phyloP scores from a whole-genome alignment of 2,888 invertebrate genomes.

The Dexiosoma caninum region DNA sequence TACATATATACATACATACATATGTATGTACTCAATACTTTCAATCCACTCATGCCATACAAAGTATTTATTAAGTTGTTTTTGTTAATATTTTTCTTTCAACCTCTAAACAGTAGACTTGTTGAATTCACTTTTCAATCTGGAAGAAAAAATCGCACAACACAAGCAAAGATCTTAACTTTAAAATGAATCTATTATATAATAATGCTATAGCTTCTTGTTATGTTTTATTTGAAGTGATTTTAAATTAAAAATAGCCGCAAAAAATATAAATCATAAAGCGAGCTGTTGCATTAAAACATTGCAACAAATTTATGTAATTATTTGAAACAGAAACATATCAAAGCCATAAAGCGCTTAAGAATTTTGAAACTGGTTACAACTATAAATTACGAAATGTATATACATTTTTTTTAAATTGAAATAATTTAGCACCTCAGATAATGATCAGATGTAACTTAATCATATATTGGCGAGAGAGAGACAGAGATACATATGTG shows the following conservation, averaged over 20 bases:
- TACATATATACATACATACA: background rate
- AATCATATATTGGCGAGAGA: background rate
- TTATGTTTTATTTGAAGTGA: background rate
- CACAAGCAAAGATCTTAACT: conserved; percentile 11
- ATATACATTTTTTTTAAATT: conserved; percentile 20
- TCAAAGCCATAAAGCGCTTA: background rate
- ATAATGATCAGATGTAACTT: background rate
- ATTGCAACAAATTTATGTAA: conserved; percentile 25
- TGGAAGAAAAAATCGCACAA: background rate
- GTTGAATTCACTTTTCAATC: conserved; percentile 51
- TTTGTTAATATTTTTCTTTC: background rate
- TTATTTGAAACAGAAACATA: background rate
- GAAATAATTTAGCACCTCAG: background rate
- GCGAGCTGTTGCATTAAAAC: conserved; percentile 13
- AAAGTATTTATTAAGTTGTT: background rate
- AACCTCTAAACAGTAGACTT: conserved; percentile 22
- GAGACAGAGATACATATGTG: too few relatives aligned
- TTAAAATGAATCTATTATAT: conserved; percentile 41
- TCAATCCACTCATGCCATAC: background rate
- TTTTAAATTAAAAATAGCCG: conserved; percentile 6
- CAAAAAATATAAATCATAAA: conserved; percentile 3
- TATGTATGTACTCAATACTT: background rate
- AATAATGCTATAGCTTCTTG: conserved; percentile 5
- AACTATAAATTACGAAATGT: background rate
- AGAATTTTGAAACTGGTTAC: background rate